Evolutionary conservation across 2,888 invertebrate genomes (phyloP).

Genomic region (Cosmia trapezina): DNA sequence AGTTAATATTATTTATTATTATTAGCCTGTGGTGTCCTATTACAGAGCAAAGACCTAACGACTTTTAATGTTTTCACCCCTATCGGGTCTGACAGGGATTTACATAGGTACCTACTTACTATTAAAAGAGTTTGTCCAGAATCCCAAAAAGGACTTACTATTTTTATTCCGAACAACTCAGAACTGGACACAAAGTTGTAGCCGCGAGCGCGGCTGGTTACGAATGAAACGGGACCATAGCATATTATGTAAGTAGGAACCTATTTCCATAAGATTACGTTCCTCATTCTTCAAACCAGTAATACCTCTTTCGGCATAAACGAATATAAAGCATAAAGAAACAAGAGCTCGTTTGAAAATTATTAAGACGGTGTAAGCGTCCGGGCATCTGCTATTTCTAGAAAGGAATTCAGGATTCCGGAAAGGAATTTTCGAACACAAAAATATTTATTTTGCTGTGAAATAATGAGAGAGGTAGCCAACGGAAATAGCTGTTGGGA

Average conservation of each 20-base stretch:
- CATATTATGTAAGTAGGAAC: constrained; percentile 3
- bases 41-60: not conserved
- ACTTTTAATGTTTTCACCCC: too few species aligned
- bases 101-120: not conserved
- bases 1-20: not conserved
- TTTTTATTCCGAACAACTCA: not conserved
- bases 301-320: constrained; percentile 44
- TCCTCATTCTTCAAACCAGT: constrained; percentile 39
- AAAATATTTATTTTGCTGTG: constrained; percentile 60
- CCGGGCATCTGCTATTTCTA: constrained; percentile 54
- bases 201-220: constrained; percentile 1
- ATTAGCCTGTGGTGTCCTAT: not conserved
- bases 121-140: not conserved
- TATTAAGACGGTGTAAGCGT: constrained; percentile 57
- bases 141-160: not conserved
- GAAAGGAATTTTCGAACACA: constrained; percentile 51
- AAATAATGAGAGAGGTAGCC: constrained; percentile 57
- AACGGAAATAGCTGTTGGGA: constrained; percentile 54
- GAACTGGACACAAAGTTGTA: not conserved
- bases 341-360: constrained; percentile 54
- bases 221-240: constrained; percentile 2
- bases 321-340: constrained; percentile 46
- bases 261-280: constrained; percentile 31
- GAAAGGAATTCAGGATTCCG: constrained; percentile 54
- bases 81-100: not conserved